Conservation (phyloP, 2,113 vertebrate species). For the Heloderma charlesbogerti region DNA sequence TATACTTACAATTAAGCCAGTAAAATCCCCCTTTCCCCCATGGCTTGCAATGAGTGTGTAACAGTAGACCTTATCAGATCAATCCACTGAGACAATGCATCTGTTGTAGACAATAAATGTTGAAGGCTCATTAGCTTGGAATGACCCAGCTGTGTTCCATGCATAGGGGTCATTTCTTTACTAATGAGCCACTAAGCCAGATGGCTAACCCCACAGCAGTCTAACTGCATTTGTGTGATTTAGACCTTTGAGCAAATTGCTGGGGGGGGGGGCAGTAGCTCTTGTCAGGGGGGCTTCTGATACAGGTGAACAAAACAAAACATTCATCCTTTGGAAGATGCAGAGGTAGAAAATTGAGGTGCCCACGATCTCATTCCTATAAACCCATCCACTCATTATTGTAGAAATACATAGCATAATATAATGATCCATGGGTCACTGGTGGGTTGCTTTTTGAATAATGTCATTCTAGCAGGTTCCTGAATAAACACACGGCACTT, state of each 20-base stretch:
- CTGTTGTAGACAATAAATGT: constrained; percentile 63
- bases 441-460: background rate
- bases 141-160: constrained; percentile 71
- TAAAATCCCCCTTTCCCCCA: background rate
- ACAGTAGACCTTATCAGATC: constrained; percentile 2
- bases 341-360: background rate
- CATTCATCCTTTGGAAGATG: constrained; percentile 29
- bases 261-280: background rate
- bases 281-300: constrained; percentile 18
- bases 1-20: background rate
- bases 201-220: constrained; percentile 64
- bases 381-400: background rate
- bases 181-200: constrained; percentile 71
- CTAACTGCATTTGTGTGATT: constrained; percentile 57
- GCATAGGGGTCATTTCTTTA: constrained; percentile 68
- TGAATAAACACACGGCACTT: too few species aligned
- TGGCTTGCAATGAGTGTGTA: background rate
- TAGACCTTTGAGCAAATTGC: constrained; percentile 68
- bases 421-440: background rate
- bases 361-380: background rate
- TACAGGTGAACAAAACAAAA: background rate
- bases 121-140: constrained; percentile 70
- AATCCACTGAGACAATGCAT: constrained; percentile 28
- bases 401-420: background rate
- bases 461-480: background rate